Conservation (phyloP, 1,140 invertebrate species). For the Gryon sp. region DNA sequence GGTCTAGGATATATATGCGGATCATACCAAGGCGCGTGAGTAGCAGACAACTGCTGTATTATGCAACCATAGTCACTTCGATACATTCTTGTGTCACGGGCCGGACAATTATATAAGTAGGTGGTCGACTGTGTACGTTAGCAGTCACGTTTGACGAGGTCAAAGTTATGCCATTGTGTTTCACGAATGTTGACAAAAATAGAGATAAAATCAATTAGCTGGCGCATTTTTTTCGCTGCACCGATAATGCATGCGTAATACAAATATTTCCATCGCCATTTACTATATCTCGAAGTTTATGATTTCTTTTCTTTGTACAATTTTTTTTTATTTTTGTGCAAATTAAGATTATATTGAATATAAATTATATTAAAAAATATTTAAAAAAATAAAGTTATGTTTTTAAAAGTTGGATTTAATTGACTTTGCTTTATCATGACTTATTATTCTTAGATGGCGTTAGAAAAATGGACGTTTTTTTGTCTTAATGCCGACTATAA, state of each 20-base stretch:
- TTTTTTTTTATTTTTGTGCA: no score
- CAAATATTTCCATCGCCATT: no score
- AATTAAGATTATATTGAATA: no score
- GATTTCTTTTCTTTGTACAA: no score
- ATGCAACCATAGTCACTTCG: slow-evolving; percentile 73
- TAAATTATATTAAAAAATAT: no score
- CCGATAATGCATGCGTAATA: not conserved
- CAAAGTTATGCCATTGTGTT: slow-evolving; percentile 55
- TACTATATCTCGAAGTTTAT: no score
- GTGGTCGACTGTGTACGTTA: slow-evolving; percentile 56
- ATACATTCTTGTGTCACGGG: slow-evolving; percentile 73
- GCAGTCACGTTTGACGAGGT: slow-evolving; percentile 62
- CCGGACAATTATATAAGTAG: slow-evolving; percentile 63
- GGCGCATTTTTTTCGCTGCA: not conserved
- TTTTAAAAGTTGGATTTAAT: slow-evolving; percentile 13
- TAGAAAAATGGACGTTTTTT: slow-evolving; percentile 40
- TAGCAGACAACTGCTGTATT: slow-evolving; percentile 56
- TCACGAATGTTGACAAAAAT: slow-evolving; percentile 43
- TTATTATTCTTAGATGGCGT: slow-evolving; percentile 42
- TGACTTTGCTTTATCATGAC: slow-evolving; percentile 39
- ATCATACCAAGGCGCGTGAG: slow-evolving; percentile 44
- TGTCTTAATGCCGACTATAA: slow-evolving; percentile 26
- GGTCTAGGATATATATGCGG: slow-evolving; percentile 62
- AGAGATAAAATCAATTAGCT: slow-evolving; percentile 40
- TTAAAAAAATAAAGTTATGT: no score